Conservation (phyloP, 1,140 invertebrate species). For the Polypedilum pembai region DNA sequence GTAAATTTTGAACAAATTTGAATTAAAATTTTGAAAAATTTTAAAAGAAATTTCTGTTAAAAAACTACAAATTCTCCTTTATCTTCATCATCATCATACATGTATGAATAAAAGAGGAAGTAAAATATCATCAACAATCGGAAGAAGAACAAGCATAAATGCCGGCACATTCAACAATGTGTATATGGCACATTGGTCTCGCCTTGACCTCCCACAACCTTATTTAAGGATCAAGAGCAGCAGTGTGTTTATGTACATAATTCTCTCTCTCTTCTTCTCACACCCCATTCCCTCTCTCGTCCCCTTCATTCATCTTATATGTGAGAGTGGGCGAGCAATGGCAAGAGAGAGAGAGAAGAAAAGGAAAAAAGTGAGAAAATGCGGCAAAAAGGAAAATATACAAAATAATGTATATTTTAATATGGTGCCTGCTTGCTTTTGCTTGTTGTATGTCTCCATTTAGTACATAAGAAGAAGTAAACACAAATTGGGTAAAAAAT, state of each 20-base stretch:
- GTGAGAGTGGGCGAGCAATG: too few species aligned
- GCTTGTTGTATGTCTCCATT: background rate
- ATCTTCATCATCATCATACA: too few species aligned
- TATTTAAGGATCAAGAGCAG: constrained; percentile 22
- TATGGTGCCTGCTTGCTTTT: constrained; percentile 2
- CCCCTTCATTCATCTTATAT: too few species aligned
- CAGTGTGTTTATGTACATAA: constrained; percentile 14
- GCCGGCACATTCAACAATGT: constrained; percentile 15
- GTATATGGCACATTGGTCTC: constrained; percentile 12
- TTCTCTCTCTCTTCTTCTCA: background rate
- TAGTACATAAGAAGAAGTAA: background rate
- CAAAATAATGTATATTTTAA: constrained; percentile 20
- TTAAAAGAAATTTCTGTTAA: too few species aligned
- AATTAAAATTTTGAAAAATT: too few species aligned
- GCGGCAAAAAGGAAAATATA: background rate
- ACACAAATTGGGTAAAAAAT: background rate
- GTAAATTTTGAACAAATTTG: too few species aligned
- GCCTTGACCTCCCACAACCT: constrained; percentile 24
- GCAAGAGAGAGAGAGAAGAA: too few species aligned
- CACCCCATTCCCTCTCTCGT: too few species aligned
- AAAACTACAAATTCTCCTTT: too few species aligned
- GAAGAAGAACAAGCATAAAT: background rate
- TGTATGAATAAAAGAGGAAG: too few species aligned
- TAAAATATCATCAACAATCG: background rate
- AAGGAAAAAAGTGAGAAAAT: constrained; percentile 6